Percentiles rank a stretch among this genome's conserved stretches.
Evolutionary conservation across 2,797 vertebrate species (phyloP).

Genomic region (Danio choprae): DNA sequence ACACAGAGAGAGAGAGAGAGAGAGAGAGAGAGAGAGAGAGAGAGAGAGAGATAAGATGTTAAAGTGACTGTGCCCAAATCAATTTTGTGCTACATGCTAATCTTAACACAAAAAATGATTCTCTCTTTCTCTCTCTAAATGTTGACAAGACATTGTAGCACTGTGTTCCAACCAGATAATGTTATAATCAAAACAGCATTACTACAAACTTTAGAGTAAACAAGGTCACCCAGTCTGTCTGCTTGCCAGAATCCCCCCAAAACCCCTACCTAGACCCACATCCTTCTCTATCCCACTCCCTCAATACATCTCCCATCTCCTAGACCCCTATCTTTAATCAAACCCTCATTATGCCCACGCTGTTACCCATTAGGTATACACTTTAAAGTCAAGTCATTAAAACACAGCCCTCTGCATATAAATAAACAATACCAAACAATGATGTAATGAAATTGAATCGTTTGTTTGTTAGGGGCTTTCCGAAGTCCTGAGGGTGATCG

Average conservation of each 20-base stretch:
- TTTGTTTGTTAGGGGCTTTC: constrained; percentile 10
- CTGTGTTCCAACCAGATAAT: constrained; percentile 19
- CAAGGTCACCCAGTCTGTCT: constrained; percentile 63
- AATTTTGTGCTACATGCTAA: not conserved
- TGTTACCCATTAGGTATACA: constrained; percentile 24
- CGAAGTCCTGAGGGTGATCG: constrained; percentile 7
- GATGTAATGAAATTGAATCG: constrained; percentile 9
- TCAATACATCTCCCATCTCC: not conserved
- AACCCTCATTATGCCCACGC: constrained; percentile 32
- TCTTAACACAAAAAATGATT: constrained; percentile 6
- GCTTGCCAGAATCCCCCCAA: constrained; percentile 59
- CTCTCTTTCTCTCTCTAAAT: constrained; percentile 28
- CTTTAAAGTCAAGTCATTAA: constrained; percentile 27
- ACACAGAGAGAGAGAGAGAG: constrained; percentile 7
- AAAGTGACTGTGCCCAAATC: not conserved
- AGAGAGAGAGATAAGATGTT: not conserved
- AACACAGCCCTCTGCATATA: constrained; percentile 7
- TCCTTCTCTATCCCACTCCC: constrained; percentile 28
- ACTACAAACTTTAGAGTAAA: constrained; percentile 59
- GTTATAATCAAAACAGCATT: constrained; percentile 61
- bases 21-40: too few relatives aligned
- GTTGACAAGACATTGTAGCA: constrained; percentile 48
- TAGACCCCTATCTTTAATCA: constrained; percentile 26
- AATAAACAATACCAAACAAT: constrained; percentile 37
- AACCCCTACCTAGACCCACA: not conserved